Conservation (phyloP, 2,888 invertebrate genomes). For the Meteorus cinctellus region DNA sequence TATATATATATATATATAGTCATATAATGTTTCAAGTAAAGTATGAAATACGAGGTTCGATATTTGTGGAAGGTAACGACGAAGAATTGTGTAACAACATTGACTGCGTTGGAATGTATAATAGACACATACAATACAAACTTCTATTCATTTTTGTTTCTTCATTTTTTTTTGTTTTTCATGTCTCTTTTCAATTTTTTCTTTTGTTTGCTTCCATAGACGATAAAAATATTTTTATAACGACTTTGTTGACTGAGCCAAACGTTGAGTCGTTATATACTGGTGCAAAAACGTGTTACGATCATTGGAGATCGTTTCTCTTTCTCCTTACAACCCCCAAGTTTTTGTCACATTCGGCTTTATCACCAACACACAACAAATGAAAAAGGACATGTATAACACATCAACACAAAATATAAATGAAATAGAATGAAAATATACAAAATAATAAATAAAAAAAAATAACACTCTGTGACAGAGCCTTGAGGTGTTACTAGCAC, state of each 20-base stretch:
- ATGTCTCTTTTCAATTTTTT: conserved; percentile 47
- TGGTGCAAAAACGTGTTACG: neutral
- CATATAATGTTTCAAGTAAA: neutral
- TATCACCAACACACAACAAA: neutral
- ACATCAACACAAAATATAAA: neutral
- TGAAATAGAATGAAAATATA: neutral
- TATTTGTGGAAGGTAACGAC: conserved; percentile 16
- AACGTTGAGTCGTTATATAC: neutral
- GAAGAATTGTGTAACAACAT: neutral
- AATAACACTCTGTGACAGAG: too few species aligned
- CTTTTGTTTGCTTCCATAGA: conserved; percentile 52
- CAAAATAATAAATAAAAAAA: neutral
- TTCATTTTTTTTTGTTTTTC: neutral
- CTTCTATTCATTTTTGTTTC: conserved; percentile 3
- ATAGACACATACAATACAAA: neutral
- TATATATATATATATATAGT: neutral
- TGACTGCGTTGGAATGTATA: neutral
- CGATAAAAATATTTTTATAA: conserved; percentile 67
- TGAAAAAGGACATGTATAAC: neutral
- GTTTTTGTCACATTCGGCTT: neutral
- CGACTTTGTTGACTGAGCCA: conserved; percentile 54
- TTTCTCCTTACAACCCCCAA: neutral
- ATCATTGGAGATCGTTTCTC: neutral
- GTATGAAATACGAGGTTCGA: neutral
- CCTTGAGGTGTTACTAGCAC: too few species aligned